Evolutionary conservation across 2,113 vertebrate species (phyloP), one percentile per base, ranked within the genome.

Genomic region (Tragelaphus buxtoni): DNA sequence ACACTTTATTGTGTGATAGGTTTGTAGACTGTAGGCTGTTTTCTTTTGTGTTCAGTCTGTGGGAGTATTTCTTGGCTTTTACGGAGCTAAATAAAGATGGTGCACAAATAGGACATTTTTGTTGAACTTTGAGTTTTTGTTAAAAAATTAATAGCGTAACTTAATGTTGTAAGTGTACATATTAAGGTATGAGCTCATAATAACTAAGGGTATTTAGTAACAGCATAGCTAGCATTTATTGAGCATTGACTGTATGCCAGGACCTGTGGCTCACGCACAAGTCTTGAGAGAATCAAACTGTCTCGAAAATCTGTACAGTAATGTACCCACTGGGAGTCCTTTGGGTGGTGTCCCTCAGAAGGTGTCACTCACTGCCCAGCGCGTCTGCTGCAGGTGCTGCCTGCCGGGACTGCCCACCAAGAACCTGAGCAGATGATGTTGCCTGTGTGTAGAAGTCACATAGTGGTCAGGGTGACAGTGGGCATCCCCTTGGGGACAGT

Each of bases 101-200:
- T 51, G 4, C 11, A 24, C 86, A 81, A n/a, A 82, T 53, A 42
- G 87, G 49, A 6, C 42, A 35, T 77, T 94, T 55, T 82, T 16
- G 63, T 55, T 93, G 35, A 95, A 53, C 53, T 72, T 86, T 5
- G 7, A 39, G 39, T 65, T 82, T 91, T 47, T n/a, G 20, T 55
- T 83, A 60, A 94, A 45, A 58, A 49, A 60, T 77, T 18, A 49
- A 4, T 22, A 49, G 35, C n/a, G 4, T 58, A 76, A 53, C 51
- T 74, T 63, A 9, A 28, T 11, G 69, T 60, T n/a, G 11, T 89
- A 22, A 9, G 9, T 45, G 22, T 90, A 4, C 7, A 1, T 83
- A 5, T 32, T 35, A 60, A 28, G 47, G 26, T 76, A 2, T 18
- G 9, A 32, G 13, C 18, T 65, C 4, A 1, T 3, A 4, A 22